Percentiles rank a stretch among this genome's conserved stretches.
Conservation (phyloP, 2,888 invertebrate genomes). For the Microlaimidae sp. region DNA sequence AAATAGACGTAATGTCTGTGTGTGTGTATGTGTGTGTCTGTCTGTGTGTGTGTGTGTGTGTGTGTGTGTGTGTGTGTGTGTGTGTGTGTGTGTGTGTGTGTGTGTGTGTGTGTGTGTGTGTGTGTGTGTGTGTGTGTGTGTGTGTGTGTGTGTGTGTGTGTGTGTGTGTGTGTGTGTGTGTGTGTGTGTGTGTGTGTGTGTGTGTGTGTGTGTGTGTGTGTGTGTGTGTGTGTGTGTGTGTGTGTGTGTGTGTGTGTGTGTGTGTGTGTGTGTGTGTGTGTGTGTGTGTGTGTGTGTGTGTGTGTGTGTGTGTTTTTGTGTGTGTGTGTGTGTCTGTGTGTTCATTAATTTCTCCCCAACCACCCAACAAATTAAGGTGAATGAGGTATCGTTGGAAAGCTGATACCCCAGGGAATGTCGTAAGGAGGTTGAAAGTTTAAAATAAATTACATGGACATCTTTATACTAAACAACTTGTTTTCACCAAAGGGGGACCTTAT, state of each 20-base stretch:
- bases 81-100: neutral
- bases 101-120: neutral
- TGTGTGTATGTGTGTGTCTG: slow-evolving; percentile 1
- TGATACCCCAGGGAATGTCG: too few species aligned
- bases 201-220: slow-evolving; percentile 9
- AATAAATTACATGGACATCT: too few species aligned
- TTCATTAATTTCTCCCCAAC: too few species aligned
- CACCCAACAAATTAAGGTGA: too few species aligned
- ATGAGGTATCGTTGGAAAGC: too few species aligned
- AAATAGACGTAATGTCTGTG: too few species aligned
- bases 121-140: neutral
- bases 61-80: neutral
- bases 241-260: slow-evolving; percentile 8
- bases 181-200: slow-evolving; percentile 1
- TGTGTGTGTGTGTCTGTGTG: too few species aligned
- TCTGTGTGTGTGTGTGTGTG: neutral
- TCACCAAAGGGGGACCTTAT: too few species aligned
- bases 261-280: slow-evolving; percentile 12
- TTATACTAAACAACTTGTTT: too few species aligned
- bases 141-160: neutral
- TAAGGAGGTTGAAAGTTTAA: too few species aligned
- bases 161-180: slow-evolving; percentile 5
- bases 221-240: slow-evolving; percentile 4
- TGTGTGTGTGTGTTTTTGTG: too few species aligned
- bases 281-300: slow-evolving; percentile 11